phyloP scores from a whole-genome alignment of 64 coral and sea anemone genomes.

The Catalaphyllia jardinei region DNA sequence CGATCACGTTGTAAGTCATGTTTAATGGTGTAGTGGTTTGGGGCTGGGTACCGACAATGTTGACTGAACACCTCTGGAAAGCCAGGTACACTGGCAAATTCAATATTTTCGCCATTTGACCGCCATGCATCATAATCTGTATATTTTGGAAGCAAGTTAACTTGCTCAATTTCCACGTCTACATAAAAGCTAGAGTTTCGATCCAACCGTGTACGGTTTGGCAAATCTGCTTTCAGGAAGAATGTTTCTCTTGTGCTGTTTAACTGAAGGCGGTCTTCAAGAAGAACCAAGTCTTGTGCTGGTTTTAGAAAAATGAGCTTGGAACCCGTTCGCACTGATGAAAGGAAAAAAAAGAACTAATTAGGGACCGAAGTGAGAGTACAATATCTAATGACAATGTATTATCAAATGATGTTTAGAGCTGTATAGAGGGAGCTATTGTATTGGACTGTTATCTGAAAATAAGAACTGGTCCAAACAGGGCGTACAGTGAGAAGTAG shows the following conservation, averaged over 20 bases:
- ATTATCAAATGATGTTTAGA: too few relatives aligned
- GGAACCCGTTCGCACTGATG: slow-evolving; percentile 49
- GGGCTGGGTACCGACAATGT: slow-evolving; percentile 66
- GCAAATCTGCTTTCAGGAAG: slow-evolving; percentile 1
- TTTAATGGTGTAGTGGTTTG: slow-evolving; percentile 55
- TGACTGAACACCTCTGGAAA: slow-evolving; percentile 39
- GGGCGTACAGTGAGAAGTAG: too few relatives aligned
- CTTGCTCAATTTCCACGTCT: slow-evolving; percentile 55
- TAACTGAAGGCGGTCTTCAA: slow-evolving; percentile 55
- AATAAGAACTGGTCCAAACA: too few relatives aligned
- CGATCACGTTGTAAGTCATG: slow-evolving; percentile 46
- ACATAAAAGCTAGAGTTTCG: slow-evolving; percentile 66
- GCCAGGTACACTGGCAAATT: slow-evolving; percentile 35
- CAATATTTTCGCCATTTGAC: slow-evolving; percentile 49
- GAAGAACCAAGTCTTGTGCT: slow-evolving; percentile 21
- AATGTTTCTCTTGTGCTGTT: slow-evolving; percentile 41
- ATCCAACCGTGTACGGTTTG: slow-evolving; percentile 16
- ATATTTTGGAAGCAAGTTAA: slow-evolving; percentile 65
- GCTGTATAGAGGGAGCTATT: too few relatives aligned
- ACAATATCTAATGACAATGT: too few relatives aligned
- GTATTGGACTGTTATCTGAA: too few relatives aligned
- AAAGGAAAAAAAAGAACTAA: not conserved
- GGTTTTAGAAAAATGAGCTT: slow-evolving; percentile 13
- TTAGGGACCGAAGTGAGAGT: not conserved
- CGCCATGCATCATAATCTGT: slow-evolving; percentile 58